These are phyloP conservation scores for Platycercus adscitus DNA, from an alignment of 2,113 vertebrate species.

Conservation along the genomic window DNA sequence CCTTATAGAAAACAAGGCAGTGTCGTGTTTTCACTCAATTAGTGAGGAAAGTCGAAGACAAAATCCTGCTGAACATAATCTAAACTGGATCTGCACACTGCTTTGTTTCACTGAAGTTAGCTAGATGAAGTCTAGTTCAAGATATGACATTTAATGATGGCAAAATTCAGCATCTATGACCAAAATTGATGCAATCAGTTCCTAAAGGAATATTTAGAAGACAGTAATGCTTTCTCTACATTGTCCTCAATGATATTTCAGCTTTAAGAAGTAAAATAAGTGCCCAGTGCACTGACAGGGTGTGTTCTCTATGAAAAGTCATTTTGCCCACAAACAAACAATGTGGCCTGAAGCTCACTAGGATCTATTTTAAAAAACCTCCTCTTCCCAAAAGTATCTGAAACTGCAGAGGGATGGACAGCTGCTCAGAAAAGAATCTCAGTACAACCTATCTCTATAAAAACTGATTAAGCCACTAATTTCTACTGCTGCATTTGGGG, in stretches of 20 bases:
- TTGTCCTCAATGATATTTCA: neutral
- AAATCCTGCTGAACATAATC: neutral
- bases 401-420: neutral
- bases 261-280: neutral
- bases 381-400: neutral
- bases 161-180: neutral
- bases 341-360: neutral
- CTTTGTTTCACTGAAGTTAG: neutral
- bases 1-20: neutral
- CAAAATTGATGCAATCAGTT: neutral
- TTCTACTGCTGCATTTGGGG: neutral
- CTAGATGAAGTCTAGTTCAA: neutral
- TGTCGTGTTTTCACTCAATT: constrained; percentile 10
- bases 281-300: neutral
- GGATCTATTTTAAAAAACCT: neutral
- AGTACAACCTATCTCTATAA: neutral
- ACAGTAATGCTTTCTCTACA: neutral
- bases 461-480: neutral
- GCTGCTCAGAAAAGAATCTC: neutral
- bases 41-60: neutral
- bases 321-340: neutral
- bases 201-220: neutral
- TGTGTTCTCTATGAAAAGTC: neutral
- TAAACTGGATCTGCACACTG: constrained; percentile 18
- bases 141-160: neutral